Conservation (phyloP, 2,797 vertebrate genomes). For the Tamandua tetradactyla region DNA sequence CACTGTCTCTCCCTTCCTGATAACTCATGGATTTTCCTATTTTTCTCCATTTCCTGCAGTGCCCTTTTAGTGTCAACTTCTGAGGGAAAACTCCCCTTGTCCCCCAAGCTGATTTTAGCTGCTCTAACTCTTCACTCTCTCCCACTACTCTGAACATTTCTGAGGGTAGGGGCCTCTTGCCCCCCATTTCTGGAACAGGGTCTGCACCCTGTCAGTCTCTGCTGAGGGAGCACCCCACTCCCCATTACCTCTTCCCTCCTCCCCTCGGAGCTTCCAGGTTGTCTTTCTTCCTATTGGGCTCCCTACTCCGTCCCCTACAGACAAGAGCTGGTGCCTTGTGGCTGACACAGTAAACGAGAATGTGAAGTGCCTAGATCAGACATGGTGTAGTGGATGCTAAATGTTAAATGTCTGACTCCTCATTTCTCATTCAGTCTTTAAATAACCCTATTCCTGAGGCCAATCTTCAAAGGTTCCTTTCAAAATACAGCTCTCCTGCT, state of each 20-base stretch:
- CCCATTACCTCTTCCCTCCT: not conserved
- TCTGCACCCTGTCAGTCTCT: no score
- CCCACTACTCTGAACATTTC: not conserved
- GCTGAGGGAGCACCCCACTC: no score
- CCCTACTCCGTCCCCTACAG: not conserved
- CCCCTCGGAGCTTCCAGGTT: not conserved
- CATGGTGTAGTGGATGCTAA: not conserved
- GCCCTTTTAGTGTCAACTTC: not conserved
- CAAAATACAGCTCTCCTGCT: not conserved
- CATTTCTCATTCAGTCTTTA: not conserved
- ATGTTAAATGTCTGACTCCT: not conserved
- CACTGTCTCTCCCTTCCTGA: not conserved
- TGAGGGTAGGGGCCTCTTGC: not conserved
- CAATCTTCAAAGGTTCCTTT: not conserved
- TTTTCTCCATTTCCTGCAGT: not conserved
- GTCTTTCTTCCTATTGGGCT: not conserved
- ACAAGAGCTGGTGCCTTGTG: not conserved
- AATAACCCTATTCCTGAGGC: not conserved
- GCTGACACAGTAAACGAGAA: not conserved
- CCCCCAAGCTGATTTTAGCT: not conserved
- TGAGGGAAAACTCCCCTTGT: not conserved
- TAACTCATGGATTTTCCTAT: not conserved
- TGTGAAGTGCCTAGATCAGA: not conserved
- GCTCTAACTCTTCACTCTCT: not conserved
- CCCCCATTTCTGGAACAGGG: not conserved